Conservation (phyloP, 2,113 vertebrate genomes). For the Myrmecobius fasciatus region DNA sequence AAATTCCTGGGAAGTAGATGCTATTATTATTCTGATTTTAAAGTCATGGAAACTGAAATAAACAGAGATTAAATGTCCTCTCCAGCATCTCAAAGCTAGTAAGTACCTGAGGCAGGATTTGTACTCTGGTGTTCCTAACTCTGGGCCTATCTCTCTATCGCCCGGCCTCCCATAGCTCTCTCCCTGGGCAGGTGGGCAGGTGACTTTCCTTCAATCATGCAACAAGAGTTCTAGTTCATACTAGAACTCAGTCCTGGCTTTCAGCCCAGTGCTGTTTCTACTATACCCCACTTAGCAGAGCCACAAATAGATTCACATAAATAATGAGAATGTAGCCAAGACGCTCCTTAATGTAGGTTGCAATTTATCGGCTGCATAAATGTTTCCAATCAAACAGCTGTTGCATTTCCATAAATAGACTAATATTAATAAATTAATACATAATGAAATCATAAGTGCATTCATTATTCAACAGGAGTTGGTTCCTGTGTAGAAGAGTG, state of each 20-base stretch:
- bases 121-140: neutral
- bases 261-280: neutral
- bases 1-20: too few relatives aligned
- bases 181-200: neutral
- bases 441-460: neutral
- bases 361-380: neutral
- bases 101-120: neutral
- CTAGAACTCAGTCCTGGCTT: neutral
- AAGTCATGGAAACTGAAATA: too few relatives aligned
- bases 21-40: too few relatives aligned
- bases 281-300: neutral
- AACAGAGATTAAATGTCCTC: too few relatives aligned
- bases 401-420: neutral
- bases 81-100: too few relatives aligned
- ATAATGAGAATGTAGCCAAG: slow-evolving; percentile 2
- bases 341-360: neutral
- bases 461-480: neutral
- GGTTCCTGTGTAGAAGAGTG: neutral
- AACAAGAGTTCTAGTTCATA: neutral
- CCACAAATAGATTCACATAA: slow-evolving; percentile 5
- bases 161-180: neutral
- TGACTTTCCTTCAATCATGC: neutral
- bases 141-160: neutral
- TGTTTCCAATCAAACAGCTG: slow-evolving; percentile 5
- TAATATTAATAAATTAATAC: neutral